Conservation (phyloP, 1,140 invertebrate genomes). For the Drusus annulatus region DNA sequence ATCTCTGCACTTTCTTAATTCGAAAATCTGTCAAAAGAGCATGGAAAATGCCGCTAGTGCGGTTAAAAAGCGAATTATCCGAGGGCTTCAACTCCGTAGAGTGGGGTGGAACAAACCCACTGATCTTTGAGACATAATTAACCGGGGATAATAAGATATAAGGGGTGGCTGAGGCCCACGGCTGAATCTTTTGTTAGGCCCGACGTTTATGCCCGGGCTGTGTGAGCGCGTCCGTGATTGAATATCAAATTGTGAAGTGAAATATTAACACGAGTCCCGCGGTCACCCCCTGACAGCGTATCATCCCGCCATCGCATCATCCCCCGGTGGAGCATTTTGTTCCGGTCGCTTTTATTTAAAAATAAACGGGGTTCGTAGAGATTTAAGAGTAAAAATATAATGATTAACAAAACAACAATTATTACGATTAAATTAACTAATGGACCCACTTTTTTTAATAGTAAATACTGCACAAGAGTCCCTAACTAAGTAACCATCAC, state of each 20-base stretch:
- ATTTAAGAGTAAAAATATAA: no score
- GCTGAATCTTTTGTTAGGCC: constrained; percentile 29
- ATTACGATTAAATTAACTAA: no score
- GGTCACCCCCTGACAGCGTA: constrained; percentile 22
- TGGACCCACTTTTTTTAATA: no score
- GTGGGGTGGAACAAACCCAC: constrained; percentile 17
- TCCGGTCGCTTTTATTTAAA: constrained; percentile 19
- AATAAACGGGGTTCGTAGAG: constrained; percentile 1
- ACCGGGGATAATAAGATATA: constrained; percentile 45
- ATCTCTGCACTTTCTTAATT: constrained; percentile 31
- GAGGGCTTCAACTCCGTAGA: neutral
- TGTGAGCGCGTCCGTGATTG: constrained; percentile 12
- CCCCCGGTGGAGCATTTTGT: constrained; percentile 7
- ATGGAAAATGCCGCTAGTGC: constrained; percentile 49
- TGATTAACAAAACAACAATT: no score
- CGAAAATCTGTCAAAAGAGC: constrained; percentile 49
- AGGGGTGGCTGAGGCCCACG: constrained; percentile 12
- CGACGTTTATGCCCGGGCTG: constrained; percentile 17
- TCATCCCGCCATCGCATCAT: constrained; percentile 3
- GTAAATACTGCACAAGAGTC: no score
- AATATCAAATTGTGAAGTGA: constrained; percentile 49
- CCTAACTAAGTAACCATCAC: no score
- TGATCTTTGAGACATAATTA: constrained; percentile 50
- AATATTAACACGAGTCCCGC: constrained; percentile 38
- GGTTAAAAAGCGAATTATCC: constrained; percentile 53